These are phyloP conservation scores for Zaprionus gabonicus DNA, from an alignment of 1,140 invertebrate species.

Conservation along the genomic window DNA sequence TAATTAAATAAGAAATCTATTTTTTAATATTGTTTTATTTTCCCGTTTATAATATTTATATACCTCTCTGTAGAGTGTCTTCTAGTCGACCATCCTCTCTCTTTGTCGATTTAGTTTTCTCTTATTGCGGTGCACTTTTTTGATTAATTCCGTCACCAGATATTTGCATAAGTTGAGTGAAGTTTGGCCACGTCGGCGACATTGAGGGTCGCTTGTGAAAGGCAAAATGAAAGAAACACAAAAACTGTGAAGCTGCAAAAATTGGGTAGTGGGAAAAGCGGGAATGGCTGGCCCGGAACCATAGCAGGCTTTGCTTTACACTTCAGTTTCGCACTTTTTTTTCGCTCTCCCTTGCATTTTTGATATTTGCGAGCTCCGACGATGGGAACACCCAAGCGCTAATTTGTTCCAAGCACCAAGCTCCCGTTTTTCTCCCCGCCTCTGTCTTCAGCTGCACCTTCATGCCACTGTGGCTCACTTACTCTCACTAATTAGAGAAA, in stretches of 20 bases:
- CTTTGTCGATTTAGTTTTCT: constrained; percentile 13
- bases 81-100: not conserved
- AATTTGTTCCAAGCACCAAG: constrained; percentile 58
- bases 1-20: not conserved
- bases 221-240: not conserved
- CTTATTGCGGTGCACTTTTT: constrained; percentile 63
- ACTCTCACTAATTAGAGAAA: constrained; percentile 63
- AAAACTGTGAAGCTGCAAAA: constrained; percentile 11
- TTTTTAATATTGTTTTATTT: not conserved
- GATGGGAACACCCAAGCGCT: constrained; percentile 34
- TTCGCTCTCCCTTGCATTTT: constrained; percentile 39
- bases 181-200: constrained; percentile 54
- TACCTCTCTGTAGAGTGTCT: not conserved
- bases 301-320: constrained; percentile 58
- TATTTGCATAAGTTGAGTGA: constrained; percentile 71
- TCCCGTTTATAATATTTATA: not conserved
- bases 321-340: constrained; percentile 39
- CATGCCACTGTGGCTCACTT: not conserved
- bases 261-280: not conserved
- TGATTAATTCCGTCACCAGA: constrained; percentile 77
- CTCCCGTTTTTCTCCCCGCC: not conserved
- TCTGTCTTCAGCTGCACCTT: not conserved
- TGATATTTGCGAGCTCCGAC: constrained; percentile 57
- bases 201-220: constrained; percentile 42
- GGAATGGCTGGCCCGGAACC: constrained; percentile 7